Base-by-base conservation (phyloP, 2,888 invertebrate species). In the Dynastes grantii region DNA sequence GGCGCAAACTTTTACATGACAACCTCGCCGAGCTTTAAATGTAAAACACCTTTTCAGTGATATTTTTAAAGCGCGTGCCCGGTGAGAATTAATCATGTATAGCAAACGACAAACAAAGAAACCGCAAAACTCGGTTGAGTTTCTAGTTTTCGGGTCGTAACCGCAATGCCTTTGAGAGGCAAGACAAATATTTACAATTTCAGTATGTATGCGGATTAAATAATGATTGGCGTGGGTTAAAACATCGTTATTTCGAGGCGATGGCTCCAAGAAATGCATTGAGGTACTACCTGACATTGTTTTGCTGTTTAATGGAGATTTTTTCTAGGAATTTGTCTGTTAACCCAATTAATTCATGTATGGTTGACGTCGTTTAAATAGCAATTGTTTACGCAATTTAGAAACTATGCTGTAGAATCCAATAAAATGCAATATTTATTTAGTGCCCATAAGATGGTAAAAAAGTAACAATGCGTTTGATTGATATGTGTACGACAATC, bases 181-280 rank as follows among this genome's bases (percentile, higher is more conserved):
- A 73, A 37, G 51, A 73, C 73, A 73, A 73, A 73, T 73, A 58
- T 73, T 73, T 73, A 40, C 58, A 73, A 40, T 37, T 58, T 73
- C 16, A 27, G 22, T 71, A 55, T 71, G n/a, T 37, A 37, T 67
- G 9, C 49, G 9, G 51, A 68, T 29, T 67, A 51, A 68, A 68
- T 68, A 16, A 68, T 27, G 29, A 22, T 32, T 49, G 13, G 27
- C 67, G 22, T 45, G 71, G 37, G 55, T 70, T n/a, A 55, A 55
- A 55, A 13, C n/a, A 16, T 22, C 11, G 4, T 22, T n/a, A 11
- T 55, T 16, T 2, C 11, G n/a, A 6, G 11, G 2, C 0, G n/a
- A 55, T n/a, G 4, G 2, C 45, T 55, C 13, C 55, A 2, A 55
- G 22, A 55, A 4, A 55, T 16, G 11, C 13, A n/a, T n/a, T 40